phyloP scores from a whole-genome alignment of 2,113 vertebrate species.

The Antechinus flavipes region DNA sequence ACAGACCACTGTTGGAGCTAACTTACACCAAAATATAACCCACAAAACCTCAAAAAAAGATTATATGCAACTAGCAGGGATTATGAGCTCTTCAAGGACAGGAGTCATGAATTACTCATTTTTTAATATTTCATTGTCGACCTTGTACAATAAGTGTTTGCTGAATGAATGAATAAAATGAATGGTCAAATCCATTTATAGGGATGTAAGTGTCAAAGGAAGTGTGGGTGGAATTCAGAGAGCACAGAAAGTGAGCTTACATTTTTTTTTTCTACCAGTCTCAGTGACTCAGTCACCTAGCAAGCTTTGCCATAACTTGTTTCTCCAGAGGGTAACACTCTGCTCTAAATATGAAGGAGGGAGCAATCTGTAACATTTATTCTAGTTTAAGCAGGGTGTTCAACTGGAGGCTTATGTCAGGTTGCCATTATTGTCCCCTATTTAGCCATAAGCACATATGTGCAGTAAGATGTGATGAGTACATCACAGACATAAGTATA shows the following conservation, averaged over 20 bases:
- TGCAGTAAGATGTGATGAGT: neutral
- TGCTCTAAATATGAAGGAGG: neutral
- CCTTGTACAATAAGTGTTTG: neutral
- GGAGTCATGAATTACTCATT: neutral
- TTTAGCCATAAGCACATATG: neutral
- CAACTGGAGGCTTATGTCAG: neutral
- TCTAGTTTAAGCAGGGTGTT: neutral
- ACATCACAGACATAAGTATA: neutral
- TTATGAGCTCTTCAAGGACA: neutral
- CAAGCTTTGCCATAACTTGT: neutral
- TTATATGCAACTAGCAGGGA: neutral
- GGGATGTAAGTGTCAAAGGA: neutral
- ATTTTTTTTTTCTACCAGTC: neutral
- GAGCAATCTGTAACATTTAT: neutral
- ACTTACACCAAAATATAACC: neutral
- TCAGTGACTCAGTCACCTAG: neutral
- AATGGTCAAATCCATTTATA: neutral
- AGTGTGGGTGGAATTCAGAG: neutral
- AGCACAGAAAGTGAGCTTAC: neutral
- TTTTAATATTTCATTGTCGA: neutral
- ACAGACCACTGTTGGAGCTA: neutral
- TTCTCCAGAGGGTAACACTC: conserved; percentile 15
- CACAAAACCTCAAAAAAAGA: neutral
- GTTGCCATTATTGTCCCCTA: neutral
- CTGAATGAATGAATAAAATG: neutral